A percentile compares a stretch with the other conserved stretches of the same genome.
Evolutionary conservation across 2,797 vertebrate genomes (phyloP).

Genomic region (Gobionotothen gibberifrons): DNA sequence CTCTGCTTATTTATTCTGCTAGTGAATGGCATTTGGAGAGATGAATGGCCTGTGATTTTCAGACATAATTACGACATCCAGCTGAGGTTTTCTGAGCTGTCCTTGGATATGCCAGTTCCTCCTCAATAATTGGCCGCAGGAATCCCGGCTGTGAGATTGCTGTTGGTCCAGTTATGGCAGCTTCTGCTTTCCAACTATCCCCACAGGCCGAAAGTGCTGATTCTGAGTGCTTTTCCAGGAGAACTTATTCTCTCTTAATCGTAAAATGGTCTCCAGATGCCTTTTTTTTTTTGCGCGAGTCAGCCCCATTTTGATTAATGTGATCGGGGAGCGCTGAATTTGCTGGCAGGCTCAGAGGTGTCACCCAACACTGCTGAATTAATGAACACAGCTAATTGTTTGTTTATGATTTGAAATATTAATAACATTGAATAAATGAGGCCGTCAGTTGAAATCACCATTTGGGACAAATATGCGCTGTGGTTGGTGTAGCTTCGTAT

Average conservation of each 20-base stretch:
- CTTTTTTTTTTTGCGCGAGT: conserved; percentile 62
- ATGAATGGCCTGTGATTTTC: conserved; percentile 61
- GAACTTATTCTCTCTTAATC: conserved; percentile 79
- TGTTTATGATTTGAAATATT: conserved; percentile 81
- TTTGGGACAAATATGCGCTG: conserved; percentile 52
- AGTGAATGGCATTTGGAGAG: conserved; percentile 33
- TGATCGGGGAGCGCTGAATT: conserved; percentile 71
- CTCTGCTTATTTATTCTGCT: conserved; percentile 56
- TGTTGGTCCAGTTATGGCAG: conserved; percentile 75
- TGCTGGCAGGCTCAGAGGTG: conserved; percentile 70
- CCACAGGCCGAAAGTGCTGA: conserved; percentile 71
- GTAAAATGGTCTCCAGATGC: conserved; percentile 72
- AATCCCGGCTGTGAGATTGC: conserved; percentile 72
- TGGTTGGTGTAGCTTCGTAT: conserved; percentile 26
- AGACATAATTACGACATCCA: conserved; percentile 60
- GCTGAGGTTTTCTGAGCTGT: conserved; percentile 37
- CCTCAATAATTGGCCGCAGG: conserved; percentile 58
- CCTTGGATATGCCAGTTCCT: conserved; percentile 57
- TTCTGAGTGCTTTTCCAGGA: conserved; percentile 64
- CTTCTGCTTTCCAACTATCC: conserved; percentile 61
- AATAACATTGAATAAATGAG: conserved; percentile 66
- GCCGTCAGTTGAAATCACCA: conserved; percentile 51
- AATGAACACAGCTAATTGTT: conserved; percentile 80
- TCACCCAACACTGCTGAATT: conserved; percentile 71
- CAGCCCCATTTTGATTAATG: conserved; percentile 83